These are phyloP conservation scores for Drosophila lacertosa DNA, from an alignment of 1,140 invertebrate genomes.

Conservation along the genomic window DNA sequence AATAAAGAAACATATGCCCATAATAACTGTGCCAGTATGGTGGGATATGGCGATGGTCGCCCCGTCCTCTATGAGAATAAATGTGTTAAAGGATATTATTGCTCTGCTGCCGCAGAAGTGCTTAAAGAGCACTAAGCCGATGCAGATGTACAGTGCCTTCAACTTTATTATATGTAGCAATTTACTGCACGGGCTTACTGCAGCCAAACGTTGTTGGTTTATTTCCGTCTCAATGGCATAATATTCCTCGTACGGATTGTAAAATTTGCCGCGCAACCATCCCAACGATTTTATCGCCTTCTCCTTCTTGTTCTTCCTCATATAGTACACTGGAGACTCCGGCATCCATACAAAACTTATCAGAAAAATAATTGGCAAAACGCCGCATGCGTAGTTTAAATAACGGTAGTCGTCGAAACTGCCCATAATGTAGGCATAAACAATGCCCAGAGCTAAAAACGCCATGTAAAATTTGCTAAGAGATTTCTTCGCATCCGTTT, in stretches of 20 bases:
- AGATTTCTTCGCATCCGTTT: background rate
- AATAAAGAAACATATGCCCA: background rate
- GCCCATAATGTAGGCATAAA: constrained; percentile 15
- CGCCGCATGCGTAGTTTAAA: constrained; percentile 11
- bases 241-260: background rate
- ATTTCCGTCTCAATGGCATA: background rate
- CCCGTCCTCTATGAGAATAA: background rate
- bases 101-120: constrained; percentile 10
- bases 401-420: background rate
- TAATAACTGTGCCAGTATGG: background rate
- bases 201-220: background rate
- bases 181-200: background rate
- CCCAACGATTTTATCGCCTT: constrained; percentile 11
- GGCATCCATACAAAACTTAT: constrained; percentile 19
- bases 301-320: background rate
- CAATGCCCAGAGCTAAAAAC: constrained; percentile 6
- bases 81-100: background rate
- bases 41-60: background rate
- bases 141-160: constrained; percentile 85
- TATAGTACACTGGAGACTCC: constrained; percentile 25
- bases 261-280: constrained; percentile 3
- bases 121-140: constrained; percentile 82
- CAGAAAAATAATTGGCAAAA: constrained; percentile 1
- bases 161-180: background rate
- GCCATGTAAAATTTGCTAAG: background rate